These are phyloP conservation scores for Rynchops niger DNA, from an alignment of 2,113 vertebrate species.

Conservation along the genomic window DNA sequence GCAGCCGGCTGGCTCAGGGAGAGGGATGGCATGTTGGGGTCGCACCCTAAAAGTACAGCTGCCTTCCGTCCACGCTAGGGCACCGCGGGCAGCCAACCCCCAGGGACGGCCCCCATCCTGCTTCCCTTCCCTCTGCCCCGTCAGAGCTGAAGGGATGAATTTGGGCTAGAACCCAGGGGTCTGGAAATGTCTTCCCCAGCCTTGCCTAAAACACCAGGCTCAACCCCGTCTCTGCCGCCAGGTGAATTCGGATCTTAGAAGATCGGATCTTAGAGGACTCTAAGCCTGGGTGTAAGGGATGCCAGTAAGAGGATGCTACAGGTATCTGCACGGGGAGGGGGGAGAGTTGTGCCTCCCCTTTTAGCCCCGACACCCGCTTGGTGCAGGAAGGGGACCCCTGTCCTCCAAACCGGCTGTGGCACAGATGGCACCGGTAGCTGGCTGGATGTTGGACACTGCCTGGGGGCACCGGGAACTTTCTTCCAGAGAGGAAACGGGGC, in stretches of 20 bases:
- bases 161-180: background rate
- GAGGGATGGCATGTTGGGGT: background rate
- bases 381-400: background rate
- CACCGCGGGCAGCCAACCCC: background rate
- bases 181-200: background rate
- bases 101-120: background rate
- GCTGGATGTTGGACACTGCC: background rate
- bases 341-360: background rate
- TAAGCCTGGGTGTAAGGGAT: background rate
- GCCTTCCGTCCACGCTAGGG: background rate
- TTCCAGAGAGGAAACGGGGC: rapidly evolving
- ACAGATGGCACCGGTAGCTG: too few species aligned
- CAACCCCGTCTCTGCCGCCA: background rate
- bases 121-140: background rate
- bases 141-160: background rate
- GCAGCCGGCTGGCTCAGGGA: background rate
- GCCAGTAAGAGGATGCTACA: background rate
- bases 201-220: background rate
- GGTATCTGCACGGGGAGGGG: background rate
- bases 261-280: background rate
- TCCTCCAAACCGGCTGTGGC: too few species aligned
- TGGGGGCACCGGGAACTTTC: background rate
- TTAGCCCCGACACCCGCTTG: background rate
- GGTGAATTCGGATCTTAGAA: background rate
- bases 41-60: background rate